Conservation (phyloP, 2,113 vertebrate genomes). For the Mungos mungo region DNA sequence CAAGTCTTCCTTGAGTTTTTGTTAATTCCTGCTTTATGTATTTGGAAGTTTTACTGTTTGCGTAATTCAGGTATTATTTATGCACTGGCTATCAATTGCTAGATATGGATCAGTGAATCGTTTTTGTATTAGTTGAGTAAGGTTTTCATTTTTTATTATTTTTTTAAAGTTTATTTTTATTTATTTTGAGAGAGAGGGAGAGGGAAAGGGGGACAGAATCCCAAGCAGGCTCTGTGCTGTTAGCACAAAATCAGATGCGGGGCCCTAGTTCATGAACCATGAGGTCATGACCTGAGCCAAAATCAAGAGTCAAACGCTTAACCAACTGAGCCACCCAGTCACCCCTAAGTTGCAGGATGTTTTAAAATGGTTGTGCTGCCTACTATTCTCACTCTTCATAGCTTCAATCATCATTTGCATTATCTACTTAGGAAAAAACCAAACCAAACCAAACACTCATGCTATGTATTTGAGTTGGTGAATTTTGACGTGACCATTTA, state of each 20-base stretch:
- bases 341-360: too few relatives aligned
- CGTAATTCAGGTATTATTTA: background rate
- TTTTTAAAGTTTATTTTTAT: too few relatives aligned
- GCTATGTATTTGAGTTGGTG: background rate
- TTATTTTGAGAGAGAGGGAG: too few relatives aligned
- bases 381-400: background rate
- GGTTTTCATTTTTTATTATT: too few relatives aligned
- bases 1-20: background rate
- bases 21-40: background rate
- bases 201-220: too few relatives aligned
- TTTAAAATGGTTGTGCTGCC: background rate
- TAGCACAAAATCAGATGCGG: too few relatives aligned
- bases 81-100: background rate
- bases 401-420: background rate
- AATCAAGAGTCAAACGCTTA: too few relatives aligned
- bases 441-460: background rate
- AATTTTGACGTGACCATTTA: background rate
- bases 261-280: too few relatives aligned
- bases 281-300: too few relatives aligned
- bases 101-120: background rate
- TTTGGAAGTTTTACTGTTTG: background rate
- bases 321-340: too few relatives aligned
- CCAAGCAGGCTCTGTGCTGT: too few relatives aligned
- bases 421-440: background rate
- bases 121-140: background rate